phyloP scores from a whole-genome alignment of 2,888 invertebrate species.

The Coecobrya sp. region DNA sequence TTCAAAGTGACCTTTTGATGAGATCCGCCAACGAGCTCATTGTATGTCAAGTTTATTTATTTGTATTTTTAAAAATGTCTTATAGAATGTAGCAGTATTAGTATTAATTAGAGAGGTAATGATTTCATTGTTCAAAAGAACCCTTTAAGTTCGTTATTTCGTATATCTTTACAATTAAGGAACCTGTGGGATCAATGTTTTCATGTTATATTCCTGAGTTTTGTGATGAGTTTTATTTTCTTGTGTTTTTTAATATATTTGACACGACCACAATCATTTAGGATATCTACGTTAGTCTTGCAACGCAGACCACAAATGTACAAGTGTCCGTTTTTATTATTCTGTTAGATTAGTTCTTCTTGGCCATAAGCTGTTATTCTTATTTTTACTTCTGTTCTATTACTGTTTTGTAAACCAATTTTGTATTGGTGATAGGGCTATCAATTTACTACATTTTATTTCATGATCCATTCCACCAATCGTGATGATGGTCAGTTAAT shows the following conservation, averaged over 20 bases:
- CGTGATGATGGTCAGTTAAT: too few relatives aligned
- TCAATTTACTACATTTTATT: background rate
- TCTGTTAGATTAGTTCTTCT: background rate
- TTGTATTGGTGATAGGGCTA: background rate
- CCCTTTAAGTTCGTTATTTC: background rate
- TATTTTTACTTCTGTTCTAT: too few relatives aligned
- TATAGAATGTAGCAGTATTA: background rate
- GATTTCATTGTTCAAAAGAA: background rate
- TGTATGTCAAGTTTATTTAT: background rate
- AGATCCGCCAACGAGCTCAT: conserved; percentile 43
- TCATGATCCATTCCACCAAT: conserved; percentile 23
- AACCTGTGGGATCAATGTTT: conserved; percentile 40
- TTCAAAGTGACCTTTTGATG: conserved; percentile 55
- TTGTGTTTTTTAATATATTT: background rate
- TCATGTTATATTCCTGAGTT: conserved; percentile 51
- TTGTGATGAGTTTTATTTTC: conserved; percentile 2
- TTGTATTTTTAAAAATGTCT: background rate
- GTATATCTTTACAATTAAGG: background rate
- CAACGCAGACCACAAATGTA: background rate
- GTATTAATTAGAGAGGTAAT: background rate
- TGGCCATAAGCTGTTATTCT: too few relatives aligned
- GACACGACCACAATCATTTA: background rate
- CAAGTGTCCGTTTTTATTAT: background rate
- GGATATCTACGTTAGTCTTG: background rate
- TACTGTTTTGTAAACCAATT: conserved; percentile 11